A percentile compares a stretch with the other conserved stretches of the same genome.
Conservation (phyloP, 2,888 invertebrate species). For the Nesidiocoris tenuis region DNA sequence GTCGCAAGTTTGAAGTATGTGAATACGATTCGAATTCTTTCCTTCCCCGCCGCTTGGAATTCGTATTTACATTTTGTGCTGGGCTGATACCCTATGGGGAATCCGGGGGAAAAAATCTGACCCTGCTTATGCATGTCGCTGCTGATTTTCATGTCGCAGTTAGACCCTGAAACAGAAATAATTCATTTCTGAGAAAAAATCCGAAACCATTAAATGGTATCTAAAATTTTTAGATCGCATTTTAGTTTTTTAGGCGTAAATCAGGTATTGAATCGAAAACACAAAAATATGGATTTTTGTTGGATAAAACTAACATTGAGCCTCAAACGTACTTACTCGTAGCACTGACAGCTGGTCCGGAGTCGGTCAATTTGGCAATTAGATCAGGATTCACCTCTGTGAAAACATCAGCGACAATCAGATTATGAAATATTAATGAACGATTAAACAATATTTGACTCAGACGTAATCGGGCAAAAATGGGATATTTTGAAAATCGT, state of each 20-base stretch:
- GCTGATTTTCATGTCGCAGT: slow-evolving; percentile 73
- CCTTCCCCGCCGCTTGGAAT: slow-evolving; percentile 81
- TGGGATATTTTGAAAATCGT: too few relatives aligned
- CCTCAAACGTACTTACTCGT: slow-evolving; percentile 79
- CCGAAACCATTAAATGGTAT: too few relatives aligned
- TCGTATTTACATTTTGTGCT: slow-evolving; percentile 84
- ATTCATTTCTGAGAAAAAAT: not conserved
- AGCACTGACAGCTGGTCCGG: slow-evolving; percentile 72
- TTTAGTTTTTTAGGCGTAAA: too few relatives aligned
- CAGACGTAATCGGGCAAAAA: too few relatives aligned
- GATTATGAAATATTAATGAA: too few relatives aligned
- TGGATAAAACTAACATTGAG: too few relatives aligned
- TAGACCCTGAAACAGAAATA: slow-evolving; percentile 63
- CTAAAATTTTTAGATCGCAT: too few relatives aligned
- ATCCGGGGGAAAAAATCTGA: slow-evolving; percentile 78
- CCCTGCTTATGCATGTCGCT: slow-evolving; percentile 80
- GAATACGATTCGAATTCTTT: slow-evolving; percentile 81
- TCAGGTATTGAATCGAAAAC: too few relatives aligned
- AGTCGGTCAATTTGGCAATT: slow-evolving; percentile 53
- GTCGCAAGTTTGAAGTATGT: slow-evolving; percentile 64
- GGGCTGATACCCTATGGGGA: slow-evolving; percentile 75
- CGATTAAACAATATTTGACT: too few relatives aligned
- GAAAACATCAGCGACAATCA: slow-evolving; percentile 19
- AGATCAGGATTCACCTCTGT: slow-evolving; percentile 43
- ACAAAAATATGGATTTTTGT: too few relatives aligned